Evolutionary conservation across 2,888 invertebrate species (phyloP).

Genomic region (Gastracanthus pulcherrimus): DNA sequence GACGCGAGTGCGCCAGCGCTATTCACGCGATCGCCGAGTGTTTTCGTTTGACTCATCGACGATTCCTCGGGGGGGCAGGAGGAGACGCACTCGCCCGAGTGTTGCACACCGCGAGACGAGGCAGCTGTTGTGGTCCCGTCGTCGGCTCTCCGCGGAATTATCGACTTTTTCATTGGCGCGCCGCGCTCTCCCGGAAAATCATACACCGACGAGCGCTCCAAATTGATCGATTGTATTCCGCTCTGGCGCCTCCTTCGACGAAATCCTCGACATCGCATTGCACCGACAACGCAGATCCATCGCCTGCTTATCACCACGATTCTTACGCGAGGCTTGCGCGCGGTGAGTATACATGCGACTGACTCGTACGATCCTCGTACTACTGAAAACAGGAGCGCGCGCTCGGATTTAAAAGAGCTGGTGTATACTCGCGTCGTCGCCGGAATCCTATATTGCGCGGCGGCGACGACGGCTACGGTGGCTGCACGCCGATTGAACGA

Average conservation of each 20-base stretch:
- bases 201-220: background rate
- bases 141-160: background rate
- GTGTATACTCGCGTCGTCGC: background rate
- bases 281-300: no score
- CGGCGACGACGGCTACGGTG: no score
- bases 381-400: background rate
- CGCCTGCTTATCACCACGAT: no score
- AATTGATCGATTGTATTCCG: conserved; percentile 3
- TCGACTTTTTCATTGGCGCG: background rate
- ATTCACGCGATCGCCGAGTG: background rate
- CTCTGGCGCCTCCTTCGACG: no score
- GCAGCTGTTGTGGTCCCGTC: background rate
- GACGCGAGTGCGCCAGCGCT: background rate
- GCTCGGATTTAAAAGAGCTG: conserved; percentile 8
- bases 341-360: background rate
- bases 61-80: no score
- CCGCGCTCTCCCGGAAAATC: background rate
- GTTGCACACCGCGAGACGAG: no score
- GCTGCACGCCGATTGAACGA: no score
- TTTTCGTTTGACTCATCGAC: background rate
- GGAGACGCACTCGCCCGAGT: no score
- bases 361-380: background rate
- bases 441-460: background rate
- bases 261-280: background rate
- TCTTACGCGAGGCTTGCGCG: background rate